Base-by-base conservation (phyloP, 2,888 invertebrate species). In the Morpho helenor region DNA sequence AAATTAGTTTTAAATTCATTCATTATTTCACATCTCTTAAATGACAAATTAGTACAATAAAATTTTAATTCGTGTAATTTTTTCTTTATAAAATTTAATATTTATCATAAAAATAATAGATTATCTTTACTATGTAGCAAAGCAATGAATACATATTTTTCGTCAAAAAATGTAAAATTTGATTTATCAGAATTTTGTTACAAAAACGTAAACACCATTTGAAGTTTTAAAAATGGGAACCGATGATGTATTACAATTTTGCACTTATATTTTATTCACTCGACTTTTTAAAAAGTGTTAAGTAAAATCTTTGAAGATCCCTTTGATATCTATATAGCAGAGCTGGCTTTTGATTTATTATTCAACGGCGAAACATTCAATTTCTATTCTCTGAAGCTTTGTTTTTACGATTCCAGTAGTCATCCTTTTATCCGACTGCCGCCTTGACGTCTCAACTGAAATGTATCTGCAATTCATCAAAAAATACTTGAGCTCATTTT, bases 301-400 rank as follows among this genome's bases (percentile, higher is more conserved):
- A 79, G 74, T 74, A 77, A 76, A 75, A 77, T 74, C 80, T 82
- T 81, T 80, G 82, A 78, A 79, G 77, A 78, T 79, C 71, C 71
- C 80, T 85, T 84, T 83, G 84, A 84, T 80, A 79, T 79, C 76
- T 69, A 69, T 69, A 63, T 67, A 72, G 69, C 8, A n/a, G 70
- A 69, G 70, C 66, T 67, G 72, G 73, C 76, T 77, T 77, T 77
- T 78, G 77, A 85, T 84, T 82, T 83, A 83, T 84, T 80, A 82
- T 81, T 83, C 76, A 82, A 71, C 68, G 68, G 71, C 67, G 72
- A 71, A 77, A 71, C 72, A 72, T 78, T 75, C 68, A 73, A 72
- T 77, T 63, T 66, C 65, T 61, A 57, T 62, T 63, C 70, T 70
- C 69, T 59, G 65, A 71, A 66, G 60, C 60, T 65, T 65, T 67